These are phyloP conservation scores for Tridacna crocea DNA, from an alignment of 2,888 invertebrate species.

Conservation along the genomic window DNA sequence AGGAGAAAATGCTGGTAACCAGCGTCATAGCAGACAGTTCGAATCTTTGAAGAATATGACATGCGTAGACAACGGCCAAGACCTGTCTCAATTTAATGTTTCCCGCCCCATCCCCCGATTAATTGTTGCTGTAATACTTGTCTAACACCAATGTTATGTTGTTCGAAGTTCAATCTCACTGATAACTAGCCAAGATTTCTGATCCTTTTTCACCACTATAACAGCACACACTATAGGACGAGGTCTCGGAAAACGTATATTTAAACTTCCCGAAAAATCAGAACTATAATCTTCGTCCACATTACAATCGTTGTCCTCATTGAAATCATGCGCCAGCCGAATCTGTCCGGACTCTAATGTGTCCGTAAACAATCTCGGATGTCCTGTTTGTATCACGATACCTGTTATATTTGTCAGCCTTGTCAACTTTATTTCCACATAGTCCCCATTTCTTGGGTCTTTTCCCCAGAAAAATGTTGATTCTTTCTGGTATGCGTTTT, in stretches of 20 bases:
- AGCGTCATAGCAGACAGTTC: too few relatives aligned
- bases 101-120: too few relatives aligned
- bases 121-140: not conserved
- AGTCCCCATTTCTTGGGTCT: slow-evolving; percentile 14
- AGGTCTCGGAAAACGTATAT: slow-evolving; percentile 13
- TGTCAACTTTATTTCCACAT: slow-evolving; percentile 25
- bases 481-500: slow-evolving; percentile 16
- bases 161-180: slow-evolving; percentile 33
- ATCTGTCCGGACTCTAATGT: slow-evolving; percentile 13
- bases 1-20: too few relatives aligned
- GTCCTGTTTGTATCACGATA: slow-evolving; percentile 25
- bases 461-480: slow-evolving; percentile 32
- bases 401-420: slow-evolving; percentile 16
- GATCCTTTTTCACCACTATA: slow-evolving; percentile 26
- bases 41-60: too few relatives aligned
- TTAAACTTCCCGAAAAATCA: not conserved
- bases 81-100: too few relatives aligned
- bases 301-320: slow-evolving; percentile 13
- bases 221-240: slow-evolving; percentile 12
- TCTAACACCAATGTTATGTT: not conserved
- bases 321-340: not conserved
- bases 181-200: slow-evolving; percentile 33
- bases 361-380: slow-evolving; percentile 27
- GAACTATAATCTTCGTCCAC: not conserved
- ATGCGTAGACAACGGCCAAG: too few relatives aligned